Evolutionary conservation across 1,140 invertebrate species (phyloP).

Genomic region (Rhizoglyphus robini): DNA sequence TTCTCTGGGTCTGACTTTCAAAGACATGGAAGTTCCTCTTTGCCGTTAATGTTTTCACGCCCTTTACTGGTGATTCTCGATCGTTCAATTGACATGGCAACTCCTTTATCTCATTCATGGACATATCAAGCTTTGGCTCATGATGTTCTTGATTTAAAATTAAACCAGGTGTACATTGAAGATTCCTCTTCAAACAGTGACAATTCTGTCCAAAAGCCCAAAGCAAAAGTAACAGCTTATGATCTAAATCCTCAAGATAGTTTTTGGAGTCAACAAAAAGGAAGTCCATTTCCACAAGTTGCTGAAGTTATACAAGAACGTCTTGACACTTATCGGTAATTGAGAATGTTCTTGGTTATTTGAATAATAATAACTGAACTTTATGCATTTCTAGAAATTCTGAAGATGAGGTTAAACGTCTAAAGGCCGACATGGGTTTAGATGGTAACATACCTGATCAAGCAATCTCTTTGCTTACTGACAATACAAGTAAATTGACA

Average conservation of each 20-base stretch:
- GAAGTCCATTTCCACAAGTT: slow-evolving; percentile 89
- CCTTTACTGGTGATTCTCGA: slow-evolving; percentile 86
- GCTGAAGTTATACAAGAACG: slow-evolving; percentile 97
- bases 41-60: slow-evolving; percentile 51
- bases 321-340: slow-evolving; percentile 74
- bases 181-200: slow-evolving; percentile 41
- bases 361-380: background rate
- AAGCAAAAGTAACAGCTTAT: slow-evolving; percentile 53
- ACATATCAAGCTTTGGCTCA: slow-evolving; percentile 95
- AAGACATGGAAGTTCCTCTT: background rate
- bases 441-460: slow-evolving; percentile 35
- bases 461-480: slow-evolving; percentile 57
- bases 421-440: slow-evolving; percentile 74
- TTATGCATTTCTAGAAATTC: slow-evolving; percentile 35
- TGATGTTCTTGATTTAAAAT: slow-evolving; percentile 76
- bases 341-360: slow-evolving; percentile 26
- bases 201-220: slow-evolving; percentile 24
- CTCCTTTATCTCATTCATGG: slow-evolving; percentile 97
- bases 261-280: slow-evolving; percentile 84
- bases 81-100: slow-evolving; percentile 89
- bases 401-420: slow-evolving; percentile 88
- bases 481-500: slow-evolving; percentile 85
- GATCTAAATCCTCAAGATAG: slow-evolving; percentile 75
- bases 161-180: slow-evolving; percentile 72
- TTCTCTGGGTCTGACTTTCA: slow-evolving; percentile 41